phyloP scores from a whole-genome alignment of 2,888 invertebrate genomes.

The Cantharis rustica region DNA sequence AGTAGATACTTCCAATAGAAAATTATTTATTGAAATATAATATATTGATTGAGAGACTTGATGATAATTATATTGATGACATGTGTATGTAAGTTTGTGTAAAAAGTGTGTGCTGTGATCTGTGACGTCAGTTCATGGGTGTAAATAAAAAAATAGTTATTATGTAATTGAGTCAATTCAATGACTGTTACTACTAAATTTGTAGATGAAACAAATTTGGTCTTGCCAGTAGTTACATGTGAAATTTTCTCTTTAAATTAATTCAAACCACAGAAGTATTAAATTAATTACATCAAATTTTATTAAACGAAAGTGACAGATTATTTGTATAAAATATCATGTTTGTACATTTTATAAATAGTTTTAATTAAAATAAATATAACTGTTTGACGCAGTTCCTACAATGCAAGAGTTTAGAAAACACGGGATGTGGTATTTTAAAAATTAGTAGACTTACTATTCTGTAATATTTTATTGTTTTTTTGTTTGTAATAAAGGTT shows the following conservation, averaged over 20 bases:
- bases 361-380: slow-evolving; percentile 21
- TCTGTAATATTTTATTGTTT: slow-evolving; percentile 16
- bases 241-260: not conserved
- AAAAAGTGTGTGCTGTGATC: slow-evolving; percentile 31
- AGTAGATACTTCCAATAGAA: slow-evolving; percentile 30
- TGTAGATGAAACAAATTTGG: slow-evolving; percentile 8
- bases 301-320: slow-evolving; percentile 15
- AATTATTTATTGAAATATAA: slow-evolving; percentile 31
- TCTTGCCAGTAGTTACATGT: not conserved
- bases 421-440: slow-evolving; percentile 12
- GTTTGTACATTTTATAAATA: slow-evolving; percentile 32
- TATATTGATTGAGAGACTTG: slow-evolving; percentile 24
- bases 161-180: slow-evolving; percentile 31
- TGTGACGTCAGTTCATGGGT: slow-evolving; percentile 29
- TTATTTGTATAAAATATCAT: slow-evolving; percentile 23
- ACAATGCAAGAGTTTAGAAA: slow-evolving; percentile 7
- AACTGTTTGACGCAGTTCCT: slow-evolving; percentile 27
- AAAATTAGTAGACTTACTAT: slow-evolving; percentile 14
- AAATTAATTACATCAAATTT: slow-evolving; percentile 8
- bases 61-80: slow-evolving; percentile 3
- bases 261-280: slow-evolving; percentile 9
- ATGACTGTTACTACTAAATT: slow-evolving; percentile 24
- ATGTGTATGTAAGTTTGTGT: slow-evolving; percentile 25
- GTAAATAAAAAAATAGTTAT: slow-evolving; percentile 17
- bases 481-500: slow-evolving; percentile 6